Conservation (phyloP, 2,797 vertebrate species). For the Ibycter americanus region DNA sequence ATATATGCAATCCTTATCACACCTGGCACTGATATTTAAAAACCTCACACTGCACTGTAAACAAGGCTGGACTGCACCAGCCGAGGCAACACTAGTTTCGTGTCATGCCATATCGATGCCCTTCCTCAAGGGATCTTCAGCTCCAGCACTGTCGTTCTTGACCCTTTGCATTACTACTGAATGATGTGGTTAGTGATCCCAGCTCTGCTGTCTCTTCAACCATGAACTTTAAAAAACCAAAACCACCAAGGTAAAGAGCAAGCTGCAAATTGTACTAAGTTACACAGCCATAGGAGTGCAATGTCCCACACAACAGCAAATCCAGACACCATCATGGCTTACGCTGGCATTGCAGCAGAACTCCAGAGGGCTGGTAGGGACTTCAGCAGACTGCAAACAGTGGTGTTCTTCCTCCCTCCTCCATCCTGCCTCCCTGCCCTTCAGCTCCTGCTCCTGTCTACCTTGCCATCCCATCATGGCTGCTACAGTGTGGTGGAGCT, state of each 20-base stretch:
- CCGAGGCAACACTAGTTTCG: neutral
- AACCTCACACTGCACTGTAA: neutral
- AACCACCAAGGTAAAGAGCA: neutral
- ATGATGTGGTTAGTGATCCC: neutral
- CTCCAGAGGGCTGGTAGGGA: neutral
- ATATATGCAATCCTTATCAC: neutral
- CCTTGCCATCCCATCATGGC: neutral
- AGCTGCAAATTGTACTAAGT: neutral
- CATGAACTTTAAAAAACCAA: neutral
- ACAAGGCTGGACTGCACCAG: neutral
- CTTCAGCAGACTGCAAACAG: neutral
- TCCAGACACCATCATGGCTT: neutral
- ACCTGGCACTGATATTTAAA: neutral
- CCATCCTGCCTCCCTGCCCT: neutral
- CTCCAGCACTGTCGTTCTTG: neutral
- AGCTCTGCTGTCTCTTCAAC: neutral
- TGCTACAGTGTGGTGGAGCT: neutral
- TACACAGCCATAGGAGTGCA: neutral
- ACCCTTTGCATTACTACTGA: neutral
- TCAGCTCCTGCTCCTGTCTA: neutral
- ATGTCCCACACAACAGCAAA: neutral
- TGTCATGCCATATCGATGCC: accelerated
- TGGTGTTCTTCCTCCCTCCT: neutral
- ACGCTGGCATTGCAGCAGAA: neutral
- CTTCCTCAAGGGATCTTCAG: neutral